Conservation (phyloP, 2,113 vertebrate species). For the Zosterops hypoxanthus region DNA sequence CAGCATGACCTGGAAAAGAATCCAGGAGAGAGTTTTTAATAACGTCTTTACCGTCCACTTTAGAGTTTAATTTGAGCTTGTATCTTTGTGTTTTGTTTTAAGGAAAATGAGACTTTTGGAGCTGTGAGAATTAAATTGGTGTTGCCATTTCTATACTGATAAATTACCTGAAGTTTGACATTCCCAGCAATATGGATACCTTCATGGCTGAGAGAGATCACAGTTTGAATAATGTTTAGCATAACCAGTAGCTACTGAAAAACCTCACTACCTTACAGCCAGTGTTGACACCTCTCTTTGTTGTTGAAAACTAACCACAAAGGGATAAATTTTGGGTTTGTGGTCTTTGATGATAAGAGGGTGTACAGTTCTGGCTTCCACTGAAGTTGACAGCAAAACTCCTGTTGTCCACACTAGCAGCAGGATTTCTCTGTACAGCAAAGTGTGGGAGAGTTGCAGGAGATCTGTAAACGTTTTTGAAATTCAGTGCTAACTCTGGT, state of each 20-base stretch:
- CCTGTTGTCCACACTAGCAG: not conserved
- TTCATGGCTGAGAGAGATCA: not conserved
- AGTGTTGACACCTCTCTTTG: not conserved
- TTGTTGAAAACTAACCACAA: not conserved
- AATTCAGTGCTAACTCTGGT: not conserved
- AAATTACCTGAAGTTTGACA: not conserved
- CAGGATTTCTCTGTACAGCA: not conserved
- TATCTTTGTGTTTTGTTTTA: conserved; percentile 21
- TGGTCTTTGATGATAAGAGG: not conserved
- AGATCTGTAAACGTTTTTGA: not conserved
- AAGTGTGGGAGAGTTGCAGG: not conserved
- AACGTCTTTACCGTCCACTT: not conserved
- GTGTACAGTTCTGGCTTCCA: not conserved
- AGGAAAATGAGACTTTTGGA: not conserved
- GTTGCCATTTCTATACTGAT: not conserved
- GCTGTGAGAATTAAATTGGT: not conserved
- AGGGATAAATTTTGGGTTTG: not conserved
- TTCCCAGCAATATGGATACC: not conserved
- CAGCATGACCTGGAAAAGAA: not conserved
- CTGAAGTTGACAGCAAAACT: not conserved
- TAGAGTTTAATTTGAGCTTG: conserved; percentile 8
- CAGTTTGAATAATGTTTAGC: not conserved
- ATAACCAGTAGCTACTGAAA: not conserved
- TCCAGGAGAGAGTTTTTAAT: not conserved
- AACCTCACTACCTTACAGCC: not conserved